These are phyloP conservation scores for Steatocranus sp. DNA, from an alignment of 2,797 vertebrate species.

Conservation along the genomic window DNA sequence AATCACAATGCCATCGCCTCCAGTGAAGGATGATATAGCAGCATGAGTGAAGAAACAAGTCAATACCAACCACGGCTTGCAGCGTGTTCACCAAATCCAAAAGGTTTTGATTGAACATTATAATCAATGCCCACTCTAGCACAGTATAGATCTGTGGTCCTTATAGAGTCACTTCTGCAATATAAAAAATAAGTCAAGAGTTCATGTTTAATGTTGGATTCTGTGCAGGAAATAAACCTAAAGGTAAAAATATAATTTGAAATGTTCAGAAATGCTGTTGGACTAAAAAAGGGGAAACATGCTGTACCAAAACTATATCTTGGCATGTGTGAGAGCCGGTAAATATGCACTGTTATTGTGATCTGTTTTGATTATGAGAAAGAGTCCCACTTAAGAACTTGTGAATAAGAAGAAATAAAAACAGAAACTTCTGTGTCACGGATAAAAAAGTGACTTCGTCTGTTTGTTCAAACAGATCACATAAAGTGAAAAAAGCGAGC, in stretches of 20 bases:
- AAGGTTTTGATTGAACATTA: conserved; percentile 18
- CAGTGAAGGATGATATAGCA: conserved; percentile 30
- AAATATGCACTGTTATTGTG: not conserved
- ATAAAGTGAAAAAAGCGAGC: not conserved
- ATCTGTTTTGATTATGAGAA: not conserved
- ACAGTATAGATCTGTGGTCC: conserved; percentile 8
- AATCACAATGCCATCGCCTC: conserved; percentile 27
- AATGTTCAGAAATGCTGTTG: not conserved
- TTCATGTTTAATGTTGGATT: not conserved
- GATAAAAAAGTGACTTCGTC: not conserved
- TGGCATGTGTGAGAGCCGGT: not conserved
- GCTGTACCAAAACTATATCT: not conserved
- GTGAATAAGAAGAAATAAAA: not conserved
- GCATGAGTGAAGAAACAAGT: conserved; percentile 24
- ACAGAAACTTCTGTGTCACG: not conserved
- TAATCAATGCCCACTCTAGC: conserved; percentile 28
- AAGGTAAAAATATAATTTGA: not conserved
- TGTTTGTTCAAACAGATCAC: not conserved
- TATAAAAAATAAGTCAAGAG: not conserved
- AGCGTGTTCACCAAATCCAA: conserved; percentile 17
- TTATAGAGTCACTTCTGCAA: conserved; percentile 4
- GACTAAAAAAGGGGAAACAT: not conserved
- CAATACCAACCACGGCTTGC: conserved; percentile 18
- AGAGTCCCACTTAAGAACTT: not conserved
- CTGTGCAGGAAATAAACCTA: not conserved